Conservation (phyloP, 2,888 invertebrate genomes). For the Arrhopalites spinosus region DNA sequence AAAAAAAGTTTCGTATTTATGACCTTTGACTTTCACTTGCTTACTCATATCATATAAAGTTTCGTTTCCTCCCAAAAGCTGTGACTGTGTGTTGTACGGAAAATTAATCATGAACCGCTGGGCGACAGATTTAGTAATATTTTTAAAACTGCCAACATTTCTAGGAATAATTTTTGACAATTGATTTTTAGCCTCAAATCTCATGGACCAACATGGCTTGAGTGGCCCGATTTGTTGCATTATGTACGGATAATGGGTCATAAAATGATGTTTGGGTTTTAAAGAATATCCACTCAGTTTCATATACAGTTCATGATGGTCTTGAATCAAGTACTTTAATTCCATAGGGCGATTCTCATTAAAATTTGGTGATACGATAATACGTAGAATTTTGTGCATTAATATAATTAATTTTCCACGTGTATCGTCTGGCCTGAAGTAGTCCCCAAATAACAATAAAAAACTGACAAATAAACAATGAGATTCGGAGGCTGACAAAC, state of each 20-base stretch:
- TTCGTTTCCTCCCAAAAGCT: too few relatives aligned
- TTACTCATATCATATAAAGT: too few relatives aligned
- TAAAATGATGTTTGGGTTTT: constrained; percentile 43
- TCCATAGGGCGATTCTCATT: not conserved
- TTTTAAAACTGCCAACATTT: constrained; percentile 5
- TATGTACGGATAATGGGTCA: constrained; percentile 40
- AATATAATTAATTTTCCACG: not conserved
- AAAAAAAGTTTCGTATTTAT: too few relatives aligned
- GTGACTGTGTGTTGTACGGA: too few relatives aligned
- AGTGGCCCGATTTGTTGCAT: constrained; percentile 39
- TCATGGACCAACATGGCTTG: constrained; percentile 33
- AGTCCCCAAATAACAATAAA: not conserved
- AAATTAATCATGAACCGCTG: too few relatives aligned
- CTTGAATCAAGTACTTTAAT: not conserved
- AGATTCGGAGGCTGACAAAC: not conserved
- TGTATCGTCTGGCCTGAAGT: not conserved
- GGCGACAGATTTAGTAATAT: too few relatives aligned
- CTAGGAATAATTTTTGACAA: constrained; percentile 43
- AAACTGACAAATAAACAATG: not conserved
- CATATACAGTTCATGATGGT: not conserved
- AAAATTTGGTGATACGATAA: not conserved
- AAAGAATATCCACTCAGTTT: not conserved
- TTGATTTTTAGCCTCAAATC: constrained; percentile 43
- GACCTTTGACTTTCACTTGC: too few relatives aligned
- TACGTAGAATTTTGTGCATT: not conserved